Base-by-base conservation (phyloP, 2,113 vertebrate genomes). In the Dolichallabes microphthalmus region DNA sequence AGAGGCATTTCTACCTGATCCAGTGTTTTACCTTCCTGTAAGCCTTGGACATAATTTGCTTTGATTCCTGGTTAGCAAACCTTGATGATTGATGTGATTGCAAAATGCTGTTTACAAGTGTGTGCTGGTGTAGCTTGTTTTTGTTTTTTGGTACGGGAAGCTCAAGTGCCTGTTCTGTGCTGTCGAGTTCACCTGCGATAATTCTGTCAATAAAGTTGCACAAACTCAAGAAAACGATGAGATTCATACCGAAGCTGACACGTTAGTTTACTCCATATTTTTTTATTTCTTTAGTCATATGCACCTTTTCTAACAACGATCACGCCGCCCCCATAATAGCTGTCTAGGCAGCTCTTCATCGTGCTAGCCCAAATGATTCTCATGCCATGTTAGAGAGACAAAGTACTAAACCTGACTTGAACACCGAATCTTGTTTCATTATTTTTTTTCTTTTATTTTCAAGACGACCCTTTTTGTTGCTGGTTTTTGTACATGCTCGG, bases 341-440 rank as follows among this genome's bases (percentile, higher is more conserved):
- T 61, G 87, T 80, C 39, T 50, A 79, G 87, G 86, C 88, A 82
- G 15, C n/a, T 75, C 69, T 39, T 79, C 84, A 90, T 85, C 89
- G 77, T 87, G n/a, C 10, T 32, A 57, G 53, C 32, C n/a, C 53
- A 20, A 30, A 22, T 1, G 17, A 83, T 82, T 83, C 68, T 80
- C 82, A 80, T 88, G 77, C 68, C 82, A 90, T 73, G 84, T 83
- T 83, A 71, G 75, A 90, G 87, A 57, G 84, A 30, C 63, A 85
- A 79, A 69, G 89, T 87, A 86, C 88, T 82, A 71, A 84, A 75
- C n/a, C 89, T 88, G 91, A 86, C 79, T 87, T 86, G 92, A 89
- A 91, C 91, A 92, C 90, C 89, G 91, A 93, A 91, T 92, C 55
- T 0, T 13, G 8, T 60, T 58, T 32, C n/a, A 27, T 27, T 55